Evolutionary conservation across 1,140 invertebrate genomes (phyloP), one percentile per base, ranked within the genome.

Genomic region (Steinernema feltiae): DNA sequence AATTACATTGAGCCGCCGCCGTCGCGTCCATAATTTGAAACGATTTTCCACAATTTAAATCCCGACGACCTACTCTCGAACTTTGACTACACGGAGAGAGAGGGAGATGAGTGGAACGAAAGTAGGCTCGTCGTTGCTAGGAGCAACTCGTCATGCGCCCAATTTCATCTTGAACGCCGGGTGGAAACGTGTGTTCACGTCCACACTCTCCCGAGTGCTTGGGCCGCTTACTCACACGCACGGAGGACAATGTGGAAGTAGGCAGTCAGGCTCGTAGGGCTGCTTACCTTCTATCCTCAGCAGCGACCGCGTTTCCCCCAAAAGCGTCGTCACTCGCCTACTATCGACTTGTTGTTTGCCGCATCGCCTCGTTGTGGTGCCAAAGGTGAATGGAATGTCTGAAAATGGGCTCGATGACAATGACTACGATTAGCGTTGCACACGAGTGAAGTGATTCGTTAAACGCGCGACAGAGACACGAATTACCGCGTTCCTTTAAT

Each of bases 221-320:
- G n/a, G n/a, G n/a, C n/a, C n/a, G n/a, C n/a, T n/a, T n/a, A n/a
- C n/a, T n/a, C n/a, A 46, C n/a, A 12, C 41, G 7, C 41, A 46
- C 41, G 41, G 41, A 46, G 41, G 41, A n/a, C 41, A n/a, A 46
- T n/a, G n/a, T n/a, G n/a, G 41, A 7, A 46, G 41, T 46, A n/a
- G 7, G 41, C 7, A n/a, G 41, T n/a, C 41, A 46, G 41, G n/a
- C 41, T n/a, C 35, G 35, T 7, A 41, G 3, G 53, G 24, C 12
- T 15, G 53, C 12, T 17, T 12, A 12, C 24, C 12, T 12, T 27
- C 24, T 63, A 63, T 27, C 53, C 24, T 63, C 7, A 63, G 53
- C 53, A 63, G 53, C 53, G 53, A 63, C 53, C 53, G 53, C 53
- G 53, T 27, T 12, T 63, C n/a, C n/a, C n/a, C n/a, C n/a, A n/a